These are phyloP conservation scores for Malthinus seriepunctatus DNA, from an alignment of 2,888 invertebrate genomes.

Conservation along the genomic window DNA sequence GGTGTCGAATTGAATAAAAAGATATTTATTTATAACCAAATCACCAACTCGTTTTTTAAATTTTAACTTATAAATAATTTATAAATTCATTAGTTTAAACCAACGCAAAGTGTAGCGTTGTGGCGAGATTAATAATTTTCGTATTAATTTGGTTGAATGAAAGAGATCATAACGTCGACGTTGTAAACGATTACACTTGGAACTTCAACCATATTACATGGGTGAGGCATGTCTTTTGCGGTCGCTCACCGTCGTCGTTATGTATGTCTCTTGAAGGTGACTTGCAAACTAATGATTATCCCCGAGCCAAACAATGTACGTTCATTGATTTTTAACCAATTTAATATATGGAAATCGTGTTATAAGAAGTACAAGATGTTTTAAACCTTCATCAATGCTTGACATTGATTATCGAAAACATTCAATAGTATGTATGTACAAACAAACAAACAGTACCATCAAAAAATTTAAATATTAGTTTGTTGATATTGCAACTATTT, in stretches of 20 bases:
- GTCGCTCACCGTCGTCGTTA: conserved; percentile 26
- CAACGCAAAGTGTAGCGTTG: too few species aligned
- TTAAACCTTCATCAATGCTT: too few species aligned
- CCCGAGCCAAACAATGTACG: conserved; percentile 27
- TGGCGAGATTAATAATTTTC: neutral
- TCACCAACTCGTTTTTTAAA: too few species aligned
- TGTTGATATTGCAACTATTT: conserved; percentile 2
- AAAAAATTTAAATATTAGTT: neutral
- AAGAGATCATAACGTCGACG: neutral
- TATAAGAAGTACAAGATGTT: neutral
- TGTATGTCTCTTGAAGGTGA: conserved; percentile 20
- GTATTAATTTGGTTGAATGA: neutral
- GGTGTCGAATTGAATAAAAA: too few species aligned
- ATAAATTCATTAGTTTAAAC: too few species aligned
- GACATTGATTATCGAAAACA: neutral
- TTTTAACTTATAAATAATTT: too few species aligned
- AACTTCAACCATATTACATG: conserved; percentile 1
- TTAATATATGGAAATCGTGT: conserved; percentile 18
- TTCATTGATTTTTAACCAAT: conserved; percentile 25
- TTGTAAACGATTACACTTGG: conserved; percentile 6
- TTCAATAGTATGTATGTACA: neutral
- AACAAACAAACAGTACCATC: neutral
- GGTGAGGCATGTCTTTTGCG: conserved; percentile 23
- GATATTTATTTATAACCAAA: too few species aligned
- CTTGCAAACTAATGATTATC: conserved; percentile 28